Conservation (phyloP, 2,797 vertebrate species). For the Zenarchopterus dispar region DNA sequence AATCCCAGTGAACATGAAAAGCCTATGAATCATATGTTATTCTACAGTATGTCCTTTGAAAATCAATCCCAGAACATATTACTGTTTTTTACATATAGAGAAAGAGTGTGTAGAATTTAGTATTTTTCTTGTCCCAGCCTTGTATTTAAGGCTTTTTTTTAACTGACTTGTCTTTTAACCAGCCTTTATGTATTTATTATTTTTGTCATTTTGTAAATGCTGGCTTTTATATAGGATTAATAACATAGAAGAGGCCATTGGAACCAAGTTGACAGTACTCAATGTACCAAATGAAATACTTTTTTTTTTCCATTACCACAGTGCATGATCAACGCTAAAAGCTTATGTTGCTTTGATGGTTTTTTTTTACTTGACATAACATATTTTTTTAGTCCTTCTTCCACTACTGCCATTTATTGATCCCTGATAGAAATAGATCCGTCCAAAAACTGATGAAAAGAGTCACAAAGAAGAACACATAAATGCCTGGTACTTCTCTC, state of each 20-base stretch:
- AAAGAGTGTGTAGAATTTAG: neutral
- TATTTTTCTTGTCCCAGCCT: neutral
- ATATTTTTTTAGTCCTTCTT: neutral
- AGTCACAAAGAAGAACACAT: slow-evolving; percentile 8
- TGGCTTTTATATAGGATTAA: slow-evolving; percentile 1
- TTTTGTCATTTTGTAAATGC: neutral
- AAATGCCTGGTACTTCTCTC: slow-evolving; percentile 18
- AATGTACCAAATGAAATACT: neutral
- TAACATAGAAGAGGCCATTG: neutral
- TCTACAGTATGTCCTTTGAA: too few species aligned
- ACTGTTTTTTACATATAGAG: neutral
- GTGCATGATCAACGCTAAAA: slow-evolving; percentile 8
- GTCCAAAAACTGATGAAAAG: slow-evolving; percentile 13
- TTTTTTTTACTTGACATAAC: slow-evolving; percentile 4
- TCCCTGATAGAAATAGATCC: neutral
- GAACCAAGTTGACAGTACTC: neutral
- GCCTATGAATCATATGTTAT: neutral
- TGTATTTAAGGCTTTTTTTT: neutral
- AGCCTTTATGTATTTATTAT: slow-evolving; percentile 15
- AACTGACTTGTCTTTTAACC: neutral
- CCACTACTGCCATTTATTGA: neutral
- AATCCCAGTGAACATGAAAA: neutral
- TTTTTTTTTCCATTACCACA: slow-evolving; percentile 16
- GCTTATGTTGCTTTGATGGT: neutral
- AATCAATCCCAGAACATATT: neutral